Base-by-base conservation (phyloP, 2,113 vertebrate species). In the Sebastes fasciatus region DNA sequence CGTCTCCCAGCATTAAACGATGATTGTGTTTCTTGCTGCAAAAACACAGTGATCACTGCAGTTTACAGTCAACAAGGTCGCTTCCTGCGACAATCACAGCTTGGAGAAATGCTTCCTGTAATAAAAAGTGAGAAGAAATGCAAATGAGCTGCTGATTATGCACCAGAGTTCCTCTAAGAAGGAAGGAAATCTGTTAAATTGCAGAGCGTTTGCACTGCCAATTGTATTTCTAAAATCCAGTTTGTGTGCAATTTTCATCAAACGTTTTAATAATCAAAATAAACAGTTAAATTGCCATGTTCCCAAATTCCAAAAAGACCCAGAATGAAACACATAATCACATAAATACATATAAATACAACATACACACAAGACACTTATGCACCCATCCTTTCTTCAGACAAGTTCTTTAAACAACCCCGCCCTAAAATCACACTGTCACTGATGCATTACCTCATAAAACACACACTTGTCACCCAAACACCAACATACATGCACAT, bases 141-240 rank as follows among this genome's bases (percentile, higher is more conserved):
- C 21, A 81, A 84, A 84, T 79, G 42, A 81, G 49, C n/a, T 1
- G 14, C 43, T 79, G 65, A 79, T 86, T 64, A 77, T 70, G 57
- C 76, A 72, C 40, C 54, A 54, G 23, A 73, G 8, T 52, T 26
- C 9, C 14, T 46, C 9, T 12, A 1, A 43, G 45, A 64, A 52
- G 55, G 2, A 26, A 8, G 64, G 51, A 1, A 12, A 58, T 11
- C 60, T 14, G 65, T 64, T 49, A 3, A 48, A 58, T 46, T 40
- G 40, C 49, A 16, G 16, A 40, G 49, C 21, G 8, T 55, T 49
- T 63, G 12, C 4, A 43, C 6, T 16, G 13, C 2, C 23, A 67
- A 55, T 23, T 17, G 5, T 12, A 2, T 65, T n/a, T 45, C 12
- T 4, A 8, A 72, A 72, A 52, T 73, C 2, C 0, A 6, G 9